Evolutionary conservation across 2,888 invertebrate genomes (phyloP).

Genomic region (Punctoribates punctum): DNA sequence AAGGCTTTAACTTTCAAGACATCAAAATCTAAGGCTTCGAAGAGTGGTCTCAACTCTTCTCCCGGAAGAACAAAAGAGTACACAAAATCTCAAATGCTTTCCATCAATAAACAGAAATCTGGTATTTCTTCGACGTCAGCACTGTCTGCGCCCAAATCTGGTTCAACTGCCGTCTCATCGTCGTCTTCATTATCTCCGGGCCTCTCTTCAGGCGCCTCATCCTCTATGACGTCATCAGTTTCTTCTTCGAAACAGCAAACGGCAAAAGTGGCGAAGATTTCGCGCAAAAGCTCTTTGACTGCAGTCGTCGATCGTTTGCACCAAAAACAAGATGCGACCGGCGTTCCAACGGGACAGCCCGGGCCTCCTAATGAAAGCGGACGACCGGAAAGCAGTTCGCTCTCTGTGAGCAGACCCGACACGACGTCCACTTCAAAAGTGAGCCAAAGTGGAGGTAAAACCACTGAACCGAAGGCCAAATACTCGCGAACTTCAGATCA

Average conservation of each 20-base stretch:
- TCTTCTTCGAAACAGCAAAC: neutral
- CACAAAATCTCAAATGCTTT: neutral
- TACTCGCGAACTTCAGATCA: conserved; percentile 40
- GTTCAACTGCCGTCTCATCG: conserved; percentile 14
- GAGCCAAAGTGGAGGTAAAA: conserved; percentile 55
- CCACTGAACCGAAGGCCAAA: conserved; percentile 26
- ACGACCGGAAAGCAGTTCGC: conserved; percentile 46
- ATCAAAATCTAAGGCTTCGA: conserved; percentile 30
- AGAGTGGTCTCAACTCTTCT: conserved; percentile 8
- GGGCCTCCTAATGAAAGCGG: conserved; percentile 49
- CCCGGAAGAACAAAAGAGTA: conserved; percentile 15
- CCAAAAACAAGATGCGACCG: conserved; percentile 16
- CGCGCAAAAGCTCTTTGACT: conserved; percentile 36
- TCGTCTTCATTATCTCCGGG: conserved; percentile 45
- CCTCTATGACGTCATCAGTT: conserved; percentile 15
- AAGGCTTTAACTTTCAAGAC: conserved; percentile 7
- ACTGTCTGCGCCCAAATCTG: conserved; percentile 36
- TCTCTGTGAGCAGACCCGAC: conserved; percentile 45
- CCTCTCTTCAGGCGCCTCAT: conserved; percentile 7
- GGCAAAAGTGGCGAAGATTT: conserved; percentile 29
- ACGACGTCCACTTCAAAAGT: conserved; percentile 43
- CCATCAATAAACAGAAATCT: neutral
- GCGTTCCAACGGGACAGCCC: neutral
- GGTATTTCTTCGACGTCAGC: conserved; percentile 43
- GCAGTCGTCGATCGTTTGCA: conserved; percentile 39